Percentiles rank a stretch among this genome's conserved stretches.
phyloP scores from a whole-genome alignment of 1,140 invertebrate genomes.

The Nautilus pompilius region DNA sequence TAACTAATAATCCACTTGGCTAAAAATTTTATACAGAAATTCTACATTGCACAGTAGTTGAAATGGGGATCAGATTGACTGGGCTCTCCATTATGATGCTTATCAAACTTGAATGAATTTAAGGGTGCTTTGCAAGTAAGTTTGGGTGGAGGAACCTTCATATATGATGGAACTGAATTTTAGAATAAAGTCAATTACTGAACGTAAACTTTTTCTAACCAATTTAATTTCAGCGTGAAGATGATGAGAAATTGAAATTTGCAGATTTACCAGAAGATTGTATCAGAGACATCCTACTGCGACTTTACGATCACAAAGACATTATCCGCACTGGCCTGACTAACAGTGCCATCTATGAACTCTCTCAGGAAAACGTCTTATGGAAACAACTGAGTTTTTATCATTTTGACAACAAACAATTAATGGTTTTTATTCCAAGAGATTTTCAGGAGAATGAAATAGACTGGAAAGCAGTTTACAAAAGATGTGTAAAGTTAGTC shows the following conservation, averaged over 20 bases:
- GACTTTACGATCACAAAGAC: slow-evolving; percentile 88
- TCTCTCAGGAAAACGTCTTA: slow-evolving; percentile 83
- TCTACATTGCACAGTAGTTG: no score
- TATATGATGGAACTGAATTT: no score
- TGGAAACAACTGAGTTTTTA: slow-evolving; percentile 89
- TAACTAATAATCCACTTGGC: no score
- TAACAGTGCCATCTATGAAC: slow-evolving; percentile 70
- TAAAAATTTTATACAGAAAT: no score
- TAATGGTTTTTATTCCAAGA: slow-evolving; percentile 64
- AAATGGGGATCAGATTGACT: no score
- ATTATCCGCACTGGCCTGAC: slow-evolving; percentile 72
- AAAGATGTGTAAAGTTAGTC: slow-evolving; percentile 43
- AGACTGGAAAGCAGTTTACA: slow-evolving; percentile 44
- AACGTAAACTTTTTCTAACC: background rate
- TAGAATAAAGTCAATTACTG: no score
- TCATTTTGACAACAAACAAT: slow-evolving; percentile 86
- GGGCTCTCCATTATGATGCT: no score
- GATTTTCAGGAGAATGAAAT: slow-evolving; percentile 20
- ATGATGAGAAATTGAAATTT: slow-evolving; percentile 78
- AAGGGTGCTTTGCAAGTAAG: no score
- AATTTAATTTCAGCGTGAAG: slow-evolving; percentile 67
- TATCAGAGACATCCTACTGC: slow-evolving; percentile 82
- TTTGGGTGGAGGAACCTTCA: no score
- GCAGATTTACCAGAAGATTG: slow-evolving; percentile 91
- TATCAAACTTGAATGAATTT: no score